phyloP scores from a whole-genome alignment of 2,888 invertebrate species.

The Callyntrura sp. region DNA sequence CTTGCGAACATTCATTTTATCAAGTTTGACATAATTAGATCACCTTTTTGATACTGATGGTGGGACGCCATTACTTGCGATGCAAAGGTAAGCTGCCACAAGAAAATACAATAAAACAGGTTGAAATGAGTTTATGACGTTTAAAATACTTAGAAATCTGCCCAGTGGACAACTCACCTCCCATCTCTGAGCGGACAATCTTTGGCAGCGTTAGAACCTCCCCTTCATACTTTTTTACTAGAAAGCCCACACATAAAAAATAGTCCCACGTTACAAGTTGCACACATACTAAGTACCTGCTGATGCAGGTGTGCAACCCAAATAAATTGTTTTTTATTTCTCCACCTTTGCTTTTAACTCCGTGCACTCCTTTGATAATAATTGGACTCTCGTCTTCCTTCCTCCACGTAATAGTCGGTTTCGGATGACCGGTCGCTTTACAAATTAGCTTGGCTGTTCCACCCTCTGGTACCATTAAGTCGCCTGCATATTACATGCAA shows the following conservation, averaged over 20 bases:
- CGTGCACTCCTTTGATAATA: conserved; percentile 90
- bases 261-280: neutral
- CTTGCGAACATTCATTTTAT: too few species aligned
- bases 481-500: conserved; percentile 87
- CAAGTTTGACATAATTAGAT: too few species aligned
- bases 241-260: conserved; percentile 79
- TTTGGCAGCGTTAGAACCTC: conserved; percentile 93
- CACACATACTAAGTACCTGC: neutral
- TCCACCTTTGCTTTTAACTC: conserved; percentile 91
- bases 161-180: conserved; percentile 67
- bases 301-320: neutral
- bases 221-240: conserved; percentile 91
- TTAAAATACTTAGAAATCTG: neutral
- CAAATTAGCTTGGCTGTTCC: conserved; percentile 94
- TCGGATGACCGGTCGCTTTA: conserved; percentile 93
- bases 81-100: conserved; percentile 93
- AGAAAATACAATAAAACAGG: conserved; percentile 84
- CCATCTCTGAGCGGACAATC: conserved; percentile 92
- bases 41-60: conserved; percentile 88
- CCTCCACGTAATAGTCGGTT: conserved; percentile 88
- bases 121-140: neutral
- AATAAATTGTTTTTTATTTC: neutral
- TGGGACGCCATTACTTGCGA: conserved; percentile 95
- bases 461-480: conserved; percentile 97
- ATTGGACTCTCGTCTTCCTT: conserved; percentile 94